phyloP scores from a whole-genome alignment of 2,113 vertebrate species.

The sheep (Ovis aries) region DNA sequence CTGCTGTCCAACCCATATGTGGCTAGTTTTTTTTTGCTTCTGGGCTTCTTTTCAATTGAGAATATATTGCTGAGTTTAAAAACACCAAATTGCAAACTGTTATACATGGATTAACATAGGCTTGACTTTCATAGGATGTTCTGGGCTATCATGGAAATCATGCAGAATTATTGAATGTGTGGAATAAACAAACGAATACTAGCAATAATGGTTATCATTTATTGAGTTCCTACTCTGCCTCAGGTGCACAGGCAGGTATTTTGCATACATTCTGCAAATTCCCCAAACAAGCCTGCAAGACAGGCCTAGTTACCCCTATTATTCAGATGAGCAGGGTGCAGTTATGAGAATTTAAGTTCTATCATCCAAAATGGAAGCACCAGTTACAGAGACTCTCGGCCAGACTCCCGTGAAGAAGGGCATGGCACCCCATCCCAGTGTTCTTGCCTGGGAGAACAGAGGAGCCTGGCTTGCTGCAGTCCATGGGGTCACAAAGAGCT shows the following conservation, averaged over 20 bases:
- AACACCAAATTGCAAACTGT: neutral
- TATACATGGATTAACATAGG: neutral
- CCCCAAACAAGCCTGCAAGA: neutral
- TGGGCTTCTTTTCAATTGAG: slow-evolving; percentile 24
- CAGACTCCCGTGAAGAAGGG: neutral
- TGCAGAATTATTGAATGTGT: neutral
- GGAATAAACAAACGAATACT: neutral
- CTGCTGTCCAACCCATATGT: neutral
- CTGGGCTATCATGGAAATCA: neutral
- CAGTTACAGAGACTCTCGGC: neutral
- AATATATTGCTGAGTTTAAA: neutral
- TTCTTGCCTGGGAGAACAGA: neutral
- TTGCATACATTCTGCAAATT: neutral
- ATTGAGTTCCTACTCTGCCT: neutral
- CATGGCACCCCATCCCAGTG: neutral
- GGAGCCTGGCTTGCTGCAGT: neutral
- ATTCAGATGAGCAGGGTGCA: neutral
- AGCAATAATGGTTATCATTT: neutral
- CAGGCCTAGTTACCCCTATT: neutral
- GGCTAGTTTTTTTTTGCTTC: slow-evolving; percentile 24
- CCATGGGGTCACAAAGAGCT: neutral
- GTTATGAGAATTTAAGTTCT: neutral
- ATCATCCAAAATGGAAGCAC: neutral
- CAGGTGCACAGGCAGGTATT: neutral
- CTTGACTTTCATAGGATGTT: neutral